Conservation (phyloP, 1,140 invertebrate species). For the Brachionus paranguensis region DNA sequence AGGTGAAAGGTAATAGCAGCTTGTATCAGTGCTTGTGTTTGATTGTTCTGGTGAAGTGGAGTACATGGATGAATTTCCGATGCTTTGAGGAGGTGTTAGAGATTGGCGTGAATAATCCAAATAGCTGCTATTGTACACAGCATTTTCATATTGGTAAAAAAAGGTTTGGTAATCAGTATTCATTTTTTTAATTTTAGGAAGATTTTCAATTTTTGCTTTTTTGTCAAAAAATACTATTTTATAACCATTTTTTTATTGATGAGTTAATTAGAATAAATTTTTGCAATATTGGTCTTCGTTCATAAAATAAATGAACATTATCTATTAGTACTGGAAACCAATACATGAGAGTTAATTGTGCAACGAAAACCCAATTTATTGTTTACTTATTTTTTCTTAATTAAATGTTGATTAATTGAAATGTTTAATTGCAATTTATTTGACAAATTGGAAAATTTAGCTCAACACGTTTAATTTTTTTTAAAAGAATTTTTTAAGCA, state of each 20-base stretch:
- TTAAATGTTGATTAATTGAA: neutral
- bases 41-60: neutral
- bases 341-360: neutral
- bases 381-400: neutral
- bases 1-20: neutral
- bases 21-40: neutral
- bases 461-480: too few species aligned
- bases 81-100: neutral
- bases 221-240: neutral
- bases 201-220: neutral
- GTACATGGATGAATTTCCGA: neutral
- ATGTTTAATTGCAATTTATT: too few species aligned
- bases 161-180: neutral
- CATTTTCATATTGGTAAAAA: neutral
- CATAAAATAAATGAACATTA: conserved; percentile 17
- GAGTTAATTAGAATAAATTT: neutral
- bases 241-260: neutral
- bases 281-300: neutral
- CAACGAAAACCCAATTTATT: neutral
- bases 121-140: neutral
- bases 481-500: too few species aligned
- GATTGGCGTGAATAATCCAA: neutral
- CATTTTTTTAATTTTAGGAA: neutral
- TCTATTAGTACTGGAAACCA: neutral
- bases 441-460: too few species aligned